Base-by-base conservation (phyloP, 2,888 invertebrate genomes). In the Lepeophtheirus nordmannii region DNA sequence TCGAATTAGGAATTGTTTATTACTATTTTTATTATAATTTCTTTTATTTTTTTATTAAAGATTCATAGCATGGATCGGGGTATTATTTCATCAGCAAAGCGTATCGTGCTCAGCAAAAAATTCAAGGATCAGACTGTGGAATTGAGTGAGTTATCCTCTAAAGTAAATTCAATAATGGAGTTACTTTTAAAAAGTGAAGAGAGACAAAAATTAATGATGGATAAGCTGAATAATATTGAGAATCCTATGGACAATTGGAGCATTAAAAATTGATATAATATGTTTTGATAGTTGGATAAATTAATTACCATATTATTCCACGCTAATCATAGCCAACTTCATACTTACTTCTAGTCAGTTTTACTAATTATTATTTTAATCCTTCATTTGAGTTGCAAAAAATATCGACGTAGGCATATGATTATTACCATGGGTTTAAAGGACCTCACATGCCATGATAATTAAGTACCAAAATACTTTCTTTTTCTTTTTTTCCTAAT, bases 161-260 rank as follows among this genome's bases (percentile, higher is more conserved):
- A 60, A 37, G 30, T 60, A 17, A 30, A 60, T 23, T 60, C 60
- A 1, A 60, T 30, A 38, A 60, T 60, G 60, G 23, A 60, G 7
- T 37, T 38, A 17, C 23, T 60, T 10, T 10, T 17, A 3, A 14
- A 17, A 46, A 46, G 53, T 46, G 53, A 60, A 30, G 37, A n/a
- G 39, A 22, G 39, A 60, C 60, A 37, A 30, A 30, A 60, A 37
- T 17, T 22, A 11, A 23, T 60, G 23, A 22, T 60, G 60, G 23
- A 60, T 10, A 60, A 20, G 65, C 46, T 46, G 71, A 70, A 10
- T 68, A 69, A 59, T 17, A 46, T 46, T 3, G 53, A 46, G 8
- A 46, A 17, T 46, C 53, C 53, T 46, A 5, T 46, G 8, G 53
- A 46, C 17, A n/a, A 14, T n/a, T 46, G 14, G 17, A 46, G 53